These are phyloP conservation scores for Sebastolobus alascanus DNA, from an alignment of 2,797 vertebrate species.

Conservation along the genomic window DNA sequence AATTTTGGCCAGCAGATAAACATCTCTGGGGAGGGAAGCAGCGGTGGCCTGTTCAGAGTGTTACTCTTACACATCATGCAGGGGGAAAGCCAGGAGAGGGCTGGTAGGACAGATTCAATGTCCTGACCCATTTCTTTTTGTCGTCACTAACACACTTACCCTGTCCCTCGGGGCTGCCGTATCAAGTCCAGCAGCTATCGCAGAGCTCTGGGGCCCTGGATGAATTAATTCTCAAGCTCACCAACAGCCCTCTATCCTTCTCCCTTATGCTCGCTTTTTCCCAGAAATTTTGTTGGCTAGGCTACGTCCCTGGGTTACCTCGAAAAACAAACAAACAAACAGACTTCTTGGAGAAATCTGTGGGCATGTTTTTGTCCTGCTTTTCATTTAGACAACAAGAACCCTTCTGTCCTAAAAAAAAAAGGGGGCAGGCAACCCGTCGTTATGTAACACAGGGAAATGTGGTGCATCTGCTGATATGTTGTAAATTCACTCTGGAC, in stretches of 20 bases:
- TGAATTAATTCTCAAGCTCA: constrained; percentile 26
- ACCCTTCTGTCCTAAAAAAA: constrained; percentile 76
- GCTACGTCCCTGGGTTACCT: constrained; percentile 67
- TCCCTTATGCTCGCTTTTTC: constrained; percentile 32
- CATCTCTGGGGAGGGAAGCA: not conserved
- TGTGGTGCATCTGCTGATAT: constrained; percentile 83
- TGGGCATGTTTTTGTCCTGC: constrained; percentile 75
- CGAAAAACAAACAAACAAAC: constrained; percentile 79
- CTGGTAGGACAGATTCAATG: not conserved
- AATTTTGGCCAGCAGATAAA: constrained; percentile 26
- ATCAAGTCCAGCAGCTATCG: constrained; percentile 13
- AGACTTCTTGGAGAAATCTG: constrained; percentile 64
- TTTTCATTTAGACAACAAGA: constrained; percentile 82
- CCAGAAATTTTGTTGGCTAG: constrained; percentile 52
- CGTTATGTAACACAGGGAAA: constrained; percentile 81
- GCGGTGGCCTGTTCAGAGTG: not conserved
- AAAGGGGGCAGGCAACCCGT: constrained; percentile 64
- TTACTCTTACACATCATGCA: constrained; percentile 9
- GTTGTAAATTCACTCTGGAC: constrained; percentile 71
- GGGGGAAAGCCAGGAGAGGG: not conserved
- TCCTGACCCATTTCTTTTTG: constrained; percentile 46
- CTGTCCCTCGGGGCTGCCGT: constrained; percentile 11
- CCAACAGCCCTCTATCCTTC: constrained; percentile 25
- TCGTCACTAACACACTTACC: constrained; percentile 45
- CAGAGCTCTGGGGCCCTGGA: not conserved